phyloP scores from a whole-genome alignment of 2,888 invertebrate genomes.

The Orchesellides sinensis region DNA sequence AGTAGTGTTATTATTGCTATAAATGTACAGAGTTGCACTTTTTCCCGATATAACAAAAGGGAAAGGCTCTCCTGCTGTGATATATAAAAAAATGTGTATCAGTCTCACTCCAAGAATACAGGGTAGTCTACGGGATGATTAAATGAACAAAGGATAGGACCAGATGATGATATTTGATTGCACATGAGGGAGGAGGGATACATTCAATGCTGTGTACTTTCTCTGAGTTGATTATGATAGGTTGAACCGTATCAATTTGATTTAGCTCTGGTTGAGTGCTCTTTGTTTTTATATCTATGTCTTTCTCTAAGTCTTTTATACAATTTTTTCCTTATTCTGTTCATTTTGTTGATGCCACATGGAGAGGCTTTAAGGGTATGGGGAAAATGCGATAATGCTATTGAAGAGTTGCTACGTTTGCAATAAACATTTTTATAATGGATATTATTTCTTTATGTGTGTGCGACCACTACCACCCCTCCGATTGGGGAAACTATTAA shows the following conservation, averaged over 20 bases:
- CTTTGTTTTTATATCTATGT: constrained; percentile 40
- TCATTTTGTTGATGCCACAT: neutral
- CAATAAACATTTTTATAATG: constrained; percentile 58
- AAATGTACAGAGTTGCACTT: neutral
- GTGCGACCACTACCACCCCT: no score
- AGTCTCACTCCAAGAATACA: constrained; percentile 27
- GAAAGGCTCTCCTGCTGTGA: neutral
- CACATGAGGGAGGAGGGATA: constrained; percentile 71
- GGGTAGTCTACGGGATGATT: constrained; percentile 66
- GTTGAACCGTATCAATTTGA: constrained; percentile 75
- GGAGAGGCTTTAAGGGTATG: constrained; percentile 16
- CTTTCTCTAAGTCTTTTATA: constrained; percentile 11
- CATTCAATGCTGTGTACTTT: constrained; percentile 39
- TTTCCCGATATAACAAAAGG: neutral
- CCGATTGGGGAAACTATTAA: no score
- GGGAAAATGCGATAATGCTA: no score
- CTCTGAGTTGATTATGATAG: constrained; percentile 73
- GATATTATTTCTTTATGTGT: no score
- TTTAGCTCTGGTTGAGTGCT: constrained; percentile 69
- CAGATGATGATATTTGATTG: constrained; percentile 72
- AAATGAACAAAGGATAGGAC: constrained; percentile 65
- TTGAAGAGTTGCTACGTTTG: constrained; percentile 33
- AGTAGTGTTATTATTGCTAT: constrained; percentile 9
- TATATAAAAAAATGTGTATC: neutral
- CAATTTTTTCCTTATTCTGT: constrained; percentile 3